Base-by-base conservation (phyloP, 2,797 vertebrate genomes). In the Distichodus sexfasciatus region DNA sequence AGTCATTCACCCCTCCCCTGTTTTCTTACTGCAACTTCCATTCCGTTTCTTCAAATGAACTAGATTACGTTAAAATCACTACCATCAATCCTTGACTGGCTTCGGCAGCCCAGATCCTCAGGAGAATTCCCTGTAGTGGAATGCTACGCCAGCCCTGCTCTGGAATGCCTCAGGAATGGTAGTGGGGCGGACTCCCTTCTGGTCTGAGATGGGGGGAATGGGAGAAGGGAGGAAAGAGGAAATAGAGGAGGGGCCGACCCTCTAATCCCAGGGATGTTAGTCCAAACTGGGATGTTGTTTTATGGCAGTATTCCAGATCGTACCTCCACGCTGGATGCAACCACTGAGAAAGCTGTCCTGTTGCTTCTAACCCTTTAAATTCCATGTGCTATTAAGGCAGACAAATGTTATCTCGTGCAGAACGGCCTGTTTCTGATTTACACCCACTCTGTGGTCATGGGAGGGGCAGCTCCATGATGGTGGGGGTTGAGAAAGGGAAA, bases 51-150 rank as follows among this genome's bases (percentile, higher is more conserved):
- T 17, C n/a, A 61, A 33, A 33, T 46, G 47, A 23, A 35, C 8
- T 15, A 53, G 14, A 67, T 14, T 15, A 36, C 29, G 26, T 26
- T 29, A 43, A 44, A 61, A 58, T 64, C 64, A 31, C 15, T 33
- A 33, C 33, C 8, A 28, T 69, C 11, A 41, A 63, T 40, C 1
- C 4, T 21, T 40, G 40, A 26, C 50, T 12, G 14, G 38, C 10
- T 6, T 51, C 62, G 10, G 17, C 4, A 43, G 48, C 21, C 17
- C 43, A 12, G 24, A 44, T 12, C 17, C 19, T 58, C 44, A 63
- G 41, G 4, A 51, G 40, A 66, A 73, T 71, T 71, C 46, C 53
- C 54, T 73, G 53, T 74, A 36, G 21, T 59, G 66, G 62, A 73
- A 71, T 71, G 19, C 54, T 66, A 61, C 2, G 23, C 55, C 14